Evolutionary conservation across 2,113 vertebrate species (phyloP).

Genomic region (Nycticryphes semicollaris): DNA sequence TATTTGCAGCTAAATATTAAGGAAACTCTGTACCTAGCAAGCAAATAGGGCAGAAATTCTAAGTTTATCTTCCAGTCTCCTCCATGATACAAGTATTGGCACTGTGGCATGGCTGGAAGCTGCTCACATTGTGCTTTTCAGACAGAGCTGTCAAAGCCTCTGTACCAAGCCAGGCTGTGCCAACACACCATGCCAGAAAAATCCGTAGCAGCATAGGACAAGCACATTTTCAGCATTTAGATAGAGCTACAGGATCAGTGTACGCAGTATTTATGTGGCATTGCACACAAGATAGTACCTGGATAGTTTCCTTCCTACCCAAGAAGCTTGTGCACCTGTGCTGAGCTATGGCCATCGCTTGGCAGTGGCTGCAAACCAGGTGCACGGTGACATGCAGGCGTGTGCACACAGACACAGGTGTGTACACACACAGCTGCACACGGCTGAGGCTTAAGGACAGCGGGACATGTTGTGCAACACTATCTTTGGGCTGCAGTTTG

Average conservation of each 20-base stretch:
- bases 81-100: not conserved
- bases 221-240: not conserved
- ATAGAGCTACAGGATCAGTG: not conserved
- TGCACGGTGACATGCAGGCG: rapidly evolving
- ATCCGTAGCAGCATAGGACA: not conserved
- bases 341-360: not conserved
- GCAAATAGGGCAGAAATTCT: not conserved
- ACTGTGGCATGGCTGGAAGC: not conserved
- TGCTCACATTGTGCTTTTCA: not conserved
- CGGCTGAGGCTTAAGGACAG: not conserved
- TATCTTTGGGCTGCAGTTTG: not conserved
- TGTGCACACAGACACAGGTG: not conserved
- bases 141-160: not conserved
- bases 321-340: not conserved
- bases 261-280: not conserved
- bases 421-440: no score
- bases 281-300: not conserved
- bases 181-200: not conserved
- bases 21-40: not conserved
- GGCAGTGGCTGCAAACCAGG: rapidly evolving
- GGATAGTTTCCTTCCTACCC: not conserved
- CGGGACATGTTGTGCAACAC: not conserved
- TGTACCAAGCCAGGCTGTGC: not conserved
- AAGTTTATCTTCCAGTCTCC: not conserved
- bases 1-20: not conserved